Evolutionary conservation across 2,113 vertebrate genomes (phyloP).

Genomic region (Stomatorhinus ivindoensis): DNA sequence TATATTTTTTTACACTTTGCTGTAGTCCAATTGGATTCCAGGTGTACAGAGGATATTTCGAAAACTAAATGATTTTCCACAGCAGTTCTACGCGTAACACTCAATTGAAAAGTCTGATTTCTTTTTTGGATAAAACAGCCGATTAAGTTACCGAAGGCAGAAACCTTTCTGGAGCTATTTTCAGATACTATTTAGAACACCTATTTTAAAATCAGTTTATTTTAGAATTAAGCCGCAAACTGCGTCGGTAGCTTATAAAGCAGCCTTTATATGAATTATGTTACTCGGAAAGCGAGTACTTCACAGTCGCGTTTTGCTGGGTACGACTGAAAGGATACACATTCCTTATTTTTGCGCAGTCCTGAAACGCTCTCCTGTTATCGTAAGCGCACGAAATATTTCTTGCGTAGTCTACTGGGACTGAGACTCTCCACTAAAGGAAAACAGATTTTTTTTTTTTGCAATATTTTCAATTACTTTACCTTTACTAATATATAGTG

Average conservation of each 20-base stretch:
- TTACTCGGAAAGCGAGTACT: neutral
- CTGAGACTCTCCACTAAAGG: neutral
- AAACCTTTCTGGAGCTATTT: neutral
- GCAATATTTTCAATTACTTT: neutral
- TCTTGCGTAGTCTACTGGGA: neutral
- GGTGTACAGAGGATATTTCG: neutral
- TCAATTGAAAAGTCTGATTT: slow-evolving; percentile 17
- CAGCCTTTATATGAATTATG: slow-evolving; percentile 1
- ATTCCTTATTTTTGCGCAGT: neutral
- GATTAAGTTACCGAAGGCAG: slow-evolving; percentile 7
- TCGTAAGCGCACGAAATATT: neutral
- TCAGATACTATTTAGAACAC: neutral
- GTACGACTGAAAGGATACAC: neutral
- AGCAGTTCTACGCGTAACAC: neutral
- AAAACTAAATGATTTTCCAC: slow-evolving; percentile 8
- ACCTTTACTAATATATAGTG: slow-evolving; percentile 61
- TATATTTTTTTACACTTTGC: neutral
- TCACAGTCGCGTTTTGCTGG: neutral
- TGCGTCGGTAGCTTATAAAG: neutral
- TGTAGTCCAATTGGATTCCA: neutral
- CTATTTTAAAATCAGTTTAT: slow-evolving; percentile 6
- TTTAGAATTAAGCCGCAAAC: slow-evolving; percentile 4
- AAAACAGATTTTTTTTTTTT: neutral
- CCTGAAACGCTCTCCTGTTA: neutral
- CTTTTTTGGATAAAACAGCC: slow-evolving; percentile 14